Evolutionary conservation across 2,888 invertebrate genomes (phyloP), one percentile per base, ranked within the genome.

Genomic region (Drosophila monieri): DNA sequence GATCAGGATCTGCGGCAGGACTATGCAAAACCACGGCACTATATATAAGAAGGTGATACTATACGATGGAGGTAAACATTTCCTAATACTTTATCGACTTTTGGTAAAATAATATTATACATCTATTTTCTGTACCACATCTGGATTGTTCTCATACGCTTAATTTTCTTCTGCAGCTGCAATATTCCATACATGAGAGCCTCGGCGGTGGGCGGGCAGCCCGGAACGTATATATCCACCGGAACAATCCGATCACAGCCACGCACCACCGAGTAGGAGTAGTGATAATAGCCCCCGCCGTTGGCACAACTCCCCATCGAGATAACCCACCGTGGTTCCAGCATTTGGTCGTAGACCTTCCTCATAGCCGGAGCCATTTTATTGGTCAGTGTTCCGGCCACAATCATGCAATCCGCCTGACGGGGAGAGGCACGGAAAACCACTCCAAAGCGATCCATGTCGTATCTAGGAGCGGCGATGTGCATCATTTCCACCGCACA

Each of bases 401-500:
- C 98, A 90, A 99, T 99, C 90, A 99, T 98, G 39, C 97, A 96
- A 93, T 99, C 99, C 44, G 98, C 94, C 92, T 99, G 99, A 59
- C 99, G 94, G 1, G 99, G 99, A 39, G 98, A 98, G 4, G 99
- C 99, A 91, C 99, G 94, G 91, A 99, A 99, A 5, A 99, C 98
- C 21, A 99, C 98, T 89, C 99, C 99, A 93, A 95, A 97, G 92
- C 98, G 95, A 94, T 99, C 99, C 99, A 99, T 99, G 91, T 99
- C 99, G 90, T 99, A 99, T 84, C 99, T 94, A 0, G 99, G 99
- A 14, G 99, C 99, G 72, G 99, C 99, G 60, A 99, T 98, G 93
- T 99, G 99, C 99, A 99, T 99, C 99, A 99, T 99, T 92, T 99
- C 99, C 5, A 99, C 99, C 71, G 99, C 99, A 93, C 99, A 99